Evolutionary conservation across 1,140 invertebrate species (phyloP).

Genomic region (Aradophagus sp.): DNA sequence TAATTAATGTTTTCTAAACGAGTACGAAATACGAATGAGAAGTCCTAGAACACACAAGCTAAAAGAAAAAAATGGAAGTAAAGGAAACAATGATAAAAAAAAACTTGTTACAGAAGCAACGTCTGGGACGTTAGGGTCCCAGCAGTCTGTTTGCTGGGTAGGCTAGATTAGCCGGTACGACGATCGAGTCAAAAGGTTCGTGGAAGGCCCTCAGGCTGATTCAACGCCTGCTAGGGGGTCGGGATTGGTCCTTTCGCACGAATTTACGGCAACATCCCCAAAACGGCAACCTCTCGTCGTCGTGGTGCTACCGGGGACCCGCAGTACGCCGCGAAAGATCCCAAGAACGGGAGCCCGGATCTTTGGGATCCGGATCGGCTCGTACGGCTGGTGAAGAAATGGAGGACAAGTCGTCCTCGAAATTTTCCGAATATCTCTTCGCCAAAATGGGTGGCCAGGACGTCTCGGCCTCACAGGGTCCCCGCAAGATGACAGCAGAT

Average conservation of each 20-base stretch:
- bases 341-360: slow-evolving; percentile 66
- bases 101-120: slow-evolving; percentile 32
- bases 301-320: slow-evolving; percentile 72
- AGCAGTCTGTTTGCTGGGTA: slow-evolving; percentile 26
- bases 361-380: slow-evolving; percentile 63
- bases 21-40: too few relatives aligned
- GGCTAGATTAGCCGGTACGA: slow-evolving; percentile 62
- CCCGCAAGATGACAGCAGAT: slow-evolving; percentile 79
- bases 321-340: slow-evolving; percentile 72
- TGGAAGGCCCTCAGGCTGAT: slow-evolving; percentile 67
- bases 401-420: slow-evolving; percentile 74
- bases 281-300: slow-evolving; percentile 75
- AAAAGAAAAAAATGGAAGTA: too few relatives aligned
- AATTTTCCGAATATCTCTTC: slow-evolving; percentile 84
- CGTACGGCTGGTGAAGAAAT: slow-evolving; percentile 64
- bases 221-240: slow-evolving; percentile 66
- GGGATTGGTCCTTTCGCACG: slow-evolving; percentile 70
- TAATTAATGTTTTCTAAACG: too few relatives aligned
- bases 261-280: slow-evolving; percentile 73
- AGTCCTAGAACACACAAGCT: too few relatives aligned
- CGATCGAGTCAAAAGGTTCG: slow-evolving; percentile 67
- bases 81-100: too few relatives aligned
- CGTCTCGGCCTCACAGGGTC: slow-evolving; percentile 77
- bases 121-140: slow-evolving; percentile 48
- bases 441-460: slow-evolving; percentile 82